A percentile compares a stretch with the other conserved stretches of the same genome.
These are phyloP conservation scores for Nesoenas mayeri DNA, from an alignment of 2,113 vertebrate genomes.

Conservation along the genomic window DNA sequence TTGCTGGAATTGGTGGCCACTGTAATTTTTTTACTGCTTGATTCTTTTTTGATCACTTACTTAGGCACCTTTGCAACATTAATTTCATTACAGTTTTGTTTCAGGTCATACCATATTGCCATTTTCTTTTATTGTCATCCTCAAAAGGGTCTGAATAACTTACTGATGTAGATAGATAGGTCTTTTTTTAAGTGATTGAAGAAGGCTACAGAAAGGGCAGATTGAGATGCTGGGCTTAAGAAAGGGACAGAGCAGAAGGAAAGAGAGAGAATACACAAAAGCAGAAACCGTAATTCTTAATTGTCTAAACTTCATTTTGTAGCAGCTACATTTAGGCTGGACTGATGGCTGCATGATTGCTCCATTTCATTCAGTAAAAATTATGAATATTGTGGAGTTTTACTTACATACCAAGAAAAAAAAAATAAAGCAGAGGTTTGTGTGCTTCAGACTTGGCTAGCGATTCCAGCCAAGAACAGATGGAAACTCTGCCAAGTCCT, in stretches of 20 bases:
- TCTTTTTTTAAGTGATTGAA: neutral
- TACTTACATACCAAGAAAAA: neutral
- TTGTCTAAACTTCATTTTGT: slow-evolving; percentile 22
- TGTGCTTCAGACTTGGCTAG: slow-evolving; percentile 29
- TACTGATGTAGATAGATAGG: neutral
- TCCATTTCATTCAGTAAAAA: neutral
- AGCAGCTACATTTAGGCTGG: slow-evolving; percentile 45
- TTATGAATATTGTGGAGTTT: neutral
- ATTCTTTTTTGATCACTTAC: neutral
- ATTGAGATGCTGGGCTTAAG: neutral
- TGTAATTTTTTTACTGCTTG: neutral
- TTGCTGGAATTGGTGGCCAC: neutral
- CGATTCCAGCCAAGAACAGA: slow-evolving; percentile 41
- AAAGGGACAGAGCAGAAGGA: neutral
- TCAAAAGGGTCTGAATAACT: neutral
- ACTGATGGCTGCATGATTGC: neutral
- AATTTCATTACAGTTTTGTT: neutral
- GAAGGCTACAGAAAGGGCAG: neutral
- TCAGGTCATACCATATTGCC: neutral
- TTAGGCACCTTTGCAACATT: neutral
- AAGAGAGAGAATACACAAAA: slow-evolving; percentile 21
- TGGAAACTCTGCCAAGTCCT: slow-evolving; percentile 59
- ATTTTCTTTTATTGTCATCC: neutral
- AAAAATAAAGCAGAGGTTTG: neutral
- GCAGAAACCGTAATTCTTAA: slow-evolving; percentile 28